phyloP scores from a whole-genome alignment of 1,140 invertebrate genomes.

The Tetramorium simillimum region DNA sequence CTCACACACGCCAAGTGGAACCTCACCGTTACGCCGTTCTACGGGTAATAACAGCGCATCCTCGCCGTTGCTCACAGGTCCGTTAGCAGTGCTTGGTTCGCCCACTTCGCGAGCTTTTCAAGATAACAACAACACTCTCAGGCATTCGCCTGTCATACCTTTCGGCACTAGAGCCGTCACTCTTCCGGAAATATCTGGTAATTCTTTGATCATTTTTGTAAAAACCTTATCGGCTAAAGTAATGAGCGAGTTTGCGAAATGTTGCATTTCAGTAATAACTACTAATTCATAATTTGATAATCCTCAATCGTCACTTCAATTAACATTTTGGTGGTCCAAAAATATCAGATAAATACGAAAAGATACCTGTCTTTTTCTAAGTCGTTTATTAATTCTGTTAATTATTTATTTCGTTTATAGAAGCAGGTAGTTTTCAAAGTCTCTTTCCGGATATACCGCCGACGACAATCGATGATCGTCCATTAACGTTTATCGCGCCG shows the following conservation, averaged over 20 bases:
- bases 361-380: background rate
- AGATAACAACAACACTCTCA: slow-evolving; percentile 87
- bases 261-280: background rate
- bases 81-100: slow-evolving; percentile 87
- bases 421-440: slow-evolving; percentile 88
- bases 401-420: slow-evolving; percentile 71
- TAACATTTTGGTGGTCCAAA: background rate
- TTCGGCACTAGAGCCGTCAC: slow-evolving; percentile 91
- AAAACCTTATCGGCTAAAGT: background rate
- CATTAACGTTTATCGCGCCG: slow-evolving; percentile 93
- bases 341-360: background rate
- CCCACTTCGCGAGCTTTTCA: slow-evolving; percentile 88
- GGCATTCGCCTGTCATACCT: slow-evolving; percentile 87
- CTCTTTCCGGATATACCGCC: slow-evolving; percentile 86
- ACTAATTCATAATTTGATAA: background rate
- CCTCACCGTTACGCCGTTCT: slow-evolving; percentile 90
- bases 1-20: slow-evolving; percentile 86
- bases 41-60: slow-evolving; percentile 87
- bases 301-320: background rate
- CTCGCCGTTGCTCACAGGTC: slow-evolving; percentile 89
- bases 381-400: background rate
- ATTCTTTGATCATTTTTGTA: slow-evolving; percentile 9
- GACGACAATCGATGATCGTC: slow-evolving; percentile 85
- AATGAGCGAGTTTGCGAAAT: background rate
- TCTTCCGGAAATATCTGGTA: slow-evolving; percentile 90